Conservation (phyloP, 2,113 vertebrate species). For the Oreochromis tanganicae region DNA sequence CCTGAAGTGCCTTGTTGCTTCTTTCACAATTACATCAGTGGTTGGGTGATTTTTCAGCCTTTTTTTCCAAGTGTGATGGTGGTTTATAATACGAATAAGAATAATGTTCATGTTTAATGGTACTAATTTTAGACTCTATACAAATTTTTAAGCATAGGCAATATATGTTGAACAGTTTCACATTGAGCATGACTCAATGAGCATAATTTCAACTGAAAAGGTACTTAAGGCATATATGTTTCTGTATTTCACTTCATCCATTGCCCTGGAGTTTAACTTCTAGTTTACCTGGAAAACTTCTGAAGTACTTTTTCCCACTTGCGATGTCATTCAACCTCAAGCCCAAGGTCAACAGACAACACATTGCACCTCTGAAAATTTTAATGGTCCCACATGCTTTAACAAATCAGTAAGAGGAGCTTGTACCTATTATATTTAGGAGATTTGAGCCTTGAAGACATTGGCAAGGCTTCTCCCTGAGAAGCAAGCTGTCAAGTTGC, state of each 20-base stretch:
- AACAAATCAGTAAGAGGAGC: neutral
- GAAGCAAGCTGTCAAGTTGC: neutral
- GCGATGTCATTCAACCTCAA: neutral
- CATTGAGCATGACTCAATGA: rapidly evolving
- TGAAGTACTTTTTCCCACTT: neutral
- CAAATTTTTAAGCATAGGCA: neutral
- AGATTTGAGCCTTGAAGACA: constrained; percentile 15
- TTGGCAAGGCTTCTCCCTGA: neutral
- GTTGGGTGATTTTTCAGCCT: neutral
- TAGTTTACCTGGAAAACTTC: neutral
- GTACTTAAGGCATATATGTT: neutral
- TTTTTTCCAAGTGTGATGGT: rapidly evolving
- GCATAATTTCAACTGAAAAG: neutral
- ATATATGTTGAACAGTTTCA: neutral
- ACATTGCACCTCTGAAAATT: neutral
- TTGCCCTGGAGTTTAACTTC: neutral
- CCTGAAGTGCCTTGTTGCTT: neutral
- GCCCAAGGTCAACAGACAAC: neutral
- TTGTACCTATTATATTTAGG: constrained; percentile 8
- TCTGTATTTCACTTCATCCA: neutral
- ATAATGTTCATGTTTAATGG: neutral
- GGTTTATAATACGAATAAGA: neutral
- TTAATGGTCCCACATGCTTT: neutral
- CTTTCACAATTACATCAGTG: neutral
- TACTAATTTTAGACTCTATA: neutral